phyloP scores from a whole-genome alignment of 1,140 invertebrate genomes.

The Apolygus lucorum region DNA sequence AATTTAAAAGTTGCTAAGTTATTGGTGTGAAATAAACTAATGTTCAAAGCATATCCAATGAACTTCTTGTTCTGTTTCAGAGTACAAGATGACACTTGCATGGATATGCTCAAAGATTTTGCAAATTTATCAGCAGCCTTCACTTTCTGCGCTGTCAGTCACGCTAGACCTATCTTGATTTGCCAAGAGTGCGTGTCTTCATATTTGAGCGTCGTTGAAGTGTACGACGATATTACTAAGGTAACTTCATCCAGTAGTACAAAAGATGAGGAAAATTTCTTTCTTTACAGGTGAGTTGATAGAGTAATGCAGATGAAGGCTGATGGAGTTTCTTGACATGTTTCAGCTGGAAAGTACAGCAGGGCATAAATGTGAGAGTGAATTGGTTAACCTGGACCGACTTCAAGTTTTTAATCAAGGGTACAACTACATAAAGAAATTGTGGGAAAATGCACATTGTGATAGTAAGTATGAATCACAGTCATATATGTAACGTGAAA shows the following conservation, averaged over 20 bases:
- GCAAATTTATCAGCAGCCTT: background rate
- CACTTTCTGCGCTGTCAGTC: conserved; percentile 7
- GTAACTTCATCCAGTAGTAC: too few relatives aligned
- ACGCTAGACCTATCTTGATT: background rate
- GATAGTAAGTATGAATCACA: conserved; percentile 32
- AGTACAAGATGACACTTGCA: background rate
- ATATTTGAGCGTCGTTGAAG: background rate
- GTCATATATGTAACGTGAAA: too few relatives aligned
- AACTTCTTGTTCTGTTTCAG: too few relatives aligned
- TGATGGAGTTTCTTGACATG: too few relatives aligned
- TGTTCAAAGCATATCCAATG: too few relatives aligned
- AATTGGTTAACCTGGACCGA: conserved; percentile 32
- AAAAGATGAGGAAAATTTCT: too few relatives aligned
- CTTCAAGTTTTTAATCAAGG: conserved; percentile 31
- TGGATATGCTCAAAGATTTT: background rate
- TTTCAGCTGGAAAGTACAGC: conserved; percentile 24
- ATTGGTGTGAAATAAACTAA: too few relatives aligned
- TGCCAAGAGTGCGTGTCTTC: background rate
- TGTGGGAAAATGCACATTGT: conserved; percentile 32
- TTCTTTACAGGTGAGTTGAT: too few relatives aligned
- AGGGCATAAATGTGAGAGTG: conserved; percentile 28
- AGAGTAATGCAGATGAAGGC: too few relatives aligned
- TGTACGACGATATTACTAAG: conserved; percentile 7
- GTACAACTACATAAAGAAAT: conserved; percentile 29
- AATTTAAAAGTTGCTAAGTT: too few relatives aligned